A percentile compares a stretch with the other conserved stretches of the same genome.
phyloP scores from a whole-genome alignment of 2,888 invertebrate species.

The Pachycephus smyrnensis region DNA sequence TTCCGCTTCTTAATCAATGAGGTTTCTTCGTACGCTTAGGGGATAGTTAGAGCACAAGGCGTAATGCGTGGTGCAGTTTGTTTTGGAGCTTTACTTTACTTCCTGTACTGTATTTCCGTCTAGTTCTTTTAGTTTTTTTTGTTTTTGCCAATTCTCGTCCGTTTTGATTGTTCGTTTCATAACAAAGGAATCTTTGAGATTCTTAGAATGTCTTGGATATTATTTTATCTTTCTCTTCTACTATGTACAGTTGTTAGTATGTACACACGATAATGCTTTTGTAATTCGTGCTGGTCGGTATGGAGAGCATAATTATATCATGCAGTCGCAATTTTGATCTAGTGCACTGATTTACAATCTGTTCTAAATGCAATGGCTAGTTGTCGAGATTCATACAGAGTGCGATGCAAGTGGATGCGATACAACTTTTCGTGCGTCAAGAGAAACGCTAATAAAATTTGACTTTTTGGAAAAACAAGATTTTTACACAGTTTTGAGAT shows the following conservation, averaged over 20 bases:
- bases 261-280: not conserved
- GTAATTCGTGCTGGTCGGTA: not conserved
- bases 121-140: not conserved
- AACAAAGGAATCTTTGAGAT: not conserved
- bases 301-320: not conserved
- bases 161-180: not conserved
- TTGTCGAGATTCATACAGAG: not conserved
- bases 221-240: not conserved
- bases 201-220: not conserved
- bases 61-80: not conserved
- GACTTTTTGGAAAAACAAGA: not conserved
- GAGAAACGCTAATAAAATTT: not conserved
- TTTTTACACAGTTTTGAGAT: not conserved
- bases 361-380: not conserved
- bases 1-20: slow-evolving; percentile 1
- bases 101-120: not conserved
- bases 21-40: not conserved
- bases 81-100: not conserved
- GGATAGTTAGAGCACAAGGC: not conserved
- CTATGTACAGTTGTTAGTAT: not conserved
- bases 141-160: not conserved
- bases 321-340: not conserved
- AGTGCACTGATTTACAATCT: not conserved
- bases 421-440: not conserved
- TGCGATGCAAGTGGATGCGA: not conserved